A percentile compares a stretch with the other conserved stretches of the same genome.
phyloP scores from a whole-genome alignment of 2,888 invertebrate genomes.

The Lydus trimaculatus region DNA sequence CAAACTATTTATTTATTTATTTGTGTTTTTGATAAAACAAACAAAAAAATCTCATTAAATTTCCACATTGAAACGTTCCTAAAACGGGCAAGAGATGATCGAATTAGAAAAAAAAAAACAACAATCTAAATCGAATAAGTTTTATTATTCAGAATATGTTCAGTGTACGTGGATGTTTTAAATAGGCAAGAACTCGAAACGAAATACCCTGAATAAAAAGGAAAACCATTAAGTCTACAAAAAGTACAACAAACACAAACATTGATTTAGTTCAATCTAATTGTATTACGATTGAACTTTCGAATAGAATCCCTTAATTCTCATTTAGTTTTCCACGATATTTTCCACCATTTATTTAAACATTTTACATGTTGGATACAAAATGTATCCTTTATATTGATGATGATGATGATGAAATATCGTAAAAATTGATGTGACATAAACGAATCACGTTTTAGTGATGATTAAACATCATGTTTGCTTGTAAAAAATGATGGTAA shows the following conservation, averaged over 20 bases:
- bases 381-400: too few relatives aligned
- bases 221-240: conserved; percentile 30
- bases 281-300: conserved; percentile 8
- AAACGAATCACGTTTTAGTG: too few relatives aligned
- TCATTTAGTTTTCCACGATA: neutral
- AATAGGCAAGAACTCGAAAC: conserved; percentile 14
- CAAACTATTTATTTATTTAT: neutral
- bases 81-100: neutral
- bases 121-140: conserved; percentile 27
- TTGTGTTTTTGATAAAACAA: neutral
- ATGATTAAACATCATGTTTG: too few relatives aligned
- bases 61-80: neutral
- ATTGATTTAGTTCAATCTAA: conserved; percentile 33
- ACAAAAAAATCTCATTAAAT: neutral
- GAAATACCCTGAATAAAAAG: neutral
- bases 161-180: conserved; percentile 33
- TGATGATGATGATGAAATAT: too few relatives aligned
- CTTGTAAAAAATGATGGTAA: neutral
- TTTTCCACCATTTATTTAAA: neutral
- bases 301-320: neutral
- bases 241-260: conserved; percentile 30
- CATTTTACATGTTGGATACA: too few relatives aligned
- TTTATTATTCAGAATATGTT: conserved; percentile 40
- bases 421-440: too few relatives aligned
- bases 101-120: conserved; percentile 19